These are phyloP conservation scores for Drosophila kanekoi DNA, from an alignment of 2,888 invertebrate genomes.

Conservation along the genomic window DNA sequence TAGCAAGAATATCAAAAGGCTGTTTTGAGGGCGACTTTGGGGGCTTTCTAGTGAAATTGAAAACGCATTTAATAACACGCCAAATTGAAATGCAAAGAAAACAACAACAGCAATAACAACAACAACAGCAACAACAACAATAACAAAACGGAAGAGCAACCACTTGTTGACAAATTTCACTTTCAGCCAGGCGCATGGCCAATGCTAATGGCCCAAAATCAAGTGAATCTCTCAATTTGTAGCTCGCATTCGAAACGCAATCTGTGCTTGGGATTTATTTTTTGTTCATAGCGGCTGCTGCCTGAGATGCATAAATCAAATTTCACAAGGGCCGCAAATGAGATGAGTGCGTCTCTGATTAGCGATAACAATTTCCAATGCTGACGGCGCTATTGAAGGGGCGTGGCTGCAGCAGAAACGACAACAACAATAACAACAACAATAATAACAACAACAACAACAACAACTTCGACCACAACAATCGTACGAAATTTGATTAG, in stretches of 20 bases:
- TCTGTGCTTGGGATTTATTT: conserved; percentile 5
- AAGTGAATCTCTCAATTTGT: conserved; percentile 40
- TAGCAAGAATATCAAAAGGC: conserved; percentile 69
- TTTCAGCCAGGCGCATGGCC: conserved; percentile 50
- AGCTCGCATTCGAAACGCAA: conserved; percentile 4
- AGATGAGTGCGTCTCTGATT: conserved; percentile 49
- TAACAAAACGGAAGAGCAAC: neutral
- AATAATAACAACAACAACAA: conserved; percentile 9
- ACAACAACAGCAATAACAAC: conserved; percentile 11
- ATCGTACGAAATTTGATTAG: conserved; percentile 64
- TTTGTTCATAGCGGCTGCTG: neutral
- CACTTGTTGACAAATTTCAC: conserved; percentile 65
- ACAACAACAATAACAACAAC: conserved; percentile 10
- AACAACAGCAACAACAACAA: conserved; percentile 21
- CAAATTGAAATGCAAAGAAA: conserved; percentile 49
- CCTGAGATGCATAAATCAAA: conserved; percentile 36
- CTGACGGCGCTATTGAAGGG: conserved; percentile 31
- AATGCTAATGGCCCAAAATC: conserved; percentile 21
- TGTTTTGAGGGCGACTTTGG: conserved; percentile 22
- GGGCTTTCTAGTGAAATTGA: conserved; percentile 79
- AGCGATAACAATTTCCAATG: conserved; percentile 48
- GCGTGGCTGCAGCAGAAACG: conserved; percentile 22
- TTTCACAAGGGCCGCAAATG: conserved; percentile 44
- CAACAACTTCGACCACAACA: conserved; percentile 14
- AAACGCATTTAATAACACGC: conserved; percentile 71